phyloP scores from a whole-genome alignment of 2,113 vertebrate genomes.

The Grus americana region DNA sequence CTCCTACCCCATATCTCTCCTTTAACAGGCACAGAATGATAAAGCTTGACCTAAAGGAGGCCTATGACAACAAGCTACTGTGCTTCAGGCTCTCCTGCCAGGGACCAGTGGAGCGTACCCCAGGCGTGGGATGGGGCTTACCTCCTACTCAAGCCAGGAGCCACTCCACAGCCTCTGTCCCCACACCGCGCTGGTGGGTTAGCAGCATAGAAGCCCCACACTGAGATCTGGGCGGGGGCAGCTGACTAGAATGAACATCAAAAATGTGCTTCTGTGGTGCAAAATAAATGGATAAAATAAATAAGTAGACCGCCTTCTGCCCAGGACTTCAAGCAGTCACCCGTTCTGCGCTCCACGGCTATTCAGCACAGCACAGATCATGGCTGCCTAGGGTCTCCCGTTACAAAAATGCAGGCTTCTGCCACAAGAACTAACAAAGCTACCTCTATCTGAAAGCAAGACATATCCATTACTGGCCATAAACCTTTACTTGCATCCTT shows the following conservation, averaged over 20 bases:
- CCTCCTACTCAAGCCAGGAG: neutral
- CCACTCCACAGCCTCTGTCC: neutral
- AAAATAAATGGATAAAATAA: neutral
- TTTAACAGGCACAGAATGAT: neutral
- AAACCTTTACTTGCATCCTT: neutral
- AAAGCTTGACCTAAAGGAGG: neutral
- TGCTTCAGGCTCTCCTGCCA: neutral
- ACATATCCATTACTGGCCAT: too few relatives aligned
- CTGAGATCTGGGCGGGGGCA: neutral
- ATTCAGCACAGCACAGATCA: neutral
- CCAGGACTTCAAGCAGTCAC: neutral
- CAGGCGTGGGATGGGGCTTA: neutral
- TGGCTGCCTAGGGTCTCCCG: neutral
- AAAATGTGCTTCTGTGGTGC: neutral
- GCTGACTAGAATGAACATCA: neutral
- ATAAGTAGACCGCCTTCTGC: neutral
- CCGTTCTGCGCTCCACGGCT: neutral
- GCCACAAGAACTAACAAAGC: neutral
- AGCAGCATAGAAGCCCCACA: neutral
- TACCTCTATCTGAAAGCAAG: neutral
- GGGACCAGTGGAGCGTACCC: neutral
- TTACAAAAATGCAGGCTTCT: neutral
- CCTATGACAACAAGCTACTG: neutral
- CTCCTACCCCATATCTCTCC: neutral
- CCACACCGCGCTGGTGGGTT: accelerated